These are phyloP conservation scores for Acronicta psi DNA, from an alignment of 2,888 invertebrate species.

Conservation along the genomic window DNA sequence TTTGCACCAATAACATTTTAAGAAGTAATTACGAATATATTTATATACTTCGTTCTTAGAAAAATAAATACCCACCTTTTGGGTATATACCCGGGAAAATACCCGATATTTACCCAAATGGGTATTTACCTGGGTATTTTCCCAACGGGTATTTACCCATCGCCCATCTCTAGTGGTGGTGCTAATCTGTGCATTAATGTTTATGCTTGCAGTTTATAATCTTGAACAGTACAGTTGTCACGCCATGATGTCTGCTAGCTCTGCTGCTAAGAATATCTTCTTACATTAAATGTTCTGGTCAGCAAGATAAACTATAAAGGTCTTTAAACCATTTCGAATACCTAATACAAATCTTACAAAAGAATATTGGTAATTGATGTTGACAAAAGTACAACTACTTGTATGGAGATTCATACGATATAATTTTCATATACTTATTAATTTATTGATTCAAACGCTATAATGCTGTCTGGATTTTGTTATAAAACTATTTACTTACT, in stretches of 20 bases:
- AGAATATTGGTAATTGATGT: conserved; percentile 11
- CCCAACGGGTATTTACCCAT: too few species aligned
- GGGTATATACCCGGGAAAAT: too few species aligned
- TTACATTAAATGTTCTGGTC: conserved; percentile 32
- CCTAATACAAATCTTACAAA: background rate
- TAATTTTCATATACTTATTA: conserved; percentile 19
- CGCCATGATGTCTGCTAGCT: conserved; percentile 42
- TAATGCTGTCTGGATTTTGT: conserved; percentile 46
- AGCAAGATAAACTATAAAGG: conserved; percentile 7
- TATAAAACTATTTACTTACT: conserved; percentile 64
- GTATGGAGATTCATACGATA: conserved; percentile 8
- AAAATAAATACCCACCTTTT: too few species aligned
- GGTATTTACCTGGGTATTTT: too few species aligned
- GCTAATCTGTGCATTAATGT: conserved; percentile 30
- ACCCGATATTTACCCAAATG: too few species aligned
- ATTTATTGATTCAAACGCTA: conserved; percentile 31
- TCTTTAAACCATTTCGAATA: background rate
- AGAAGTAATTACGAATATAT: too few species aligned
- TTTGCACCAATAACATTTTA: too few species aligned
- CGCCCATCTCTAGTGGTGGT: too few species aligned
- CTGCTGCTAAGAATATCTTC: conserved; percentile 26
- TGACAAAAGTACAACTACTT: conserved; percentile 1
- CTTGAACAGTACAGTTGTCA: conserved; percentile 40
- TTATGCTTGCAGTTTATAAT: conserved; percentile 39
- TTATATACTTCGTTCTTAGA: too few species aligned